Evolutionary conservation across 2,113 vertebrate species (phyloP).

Genomic region (Chitala chitala): DNA sequence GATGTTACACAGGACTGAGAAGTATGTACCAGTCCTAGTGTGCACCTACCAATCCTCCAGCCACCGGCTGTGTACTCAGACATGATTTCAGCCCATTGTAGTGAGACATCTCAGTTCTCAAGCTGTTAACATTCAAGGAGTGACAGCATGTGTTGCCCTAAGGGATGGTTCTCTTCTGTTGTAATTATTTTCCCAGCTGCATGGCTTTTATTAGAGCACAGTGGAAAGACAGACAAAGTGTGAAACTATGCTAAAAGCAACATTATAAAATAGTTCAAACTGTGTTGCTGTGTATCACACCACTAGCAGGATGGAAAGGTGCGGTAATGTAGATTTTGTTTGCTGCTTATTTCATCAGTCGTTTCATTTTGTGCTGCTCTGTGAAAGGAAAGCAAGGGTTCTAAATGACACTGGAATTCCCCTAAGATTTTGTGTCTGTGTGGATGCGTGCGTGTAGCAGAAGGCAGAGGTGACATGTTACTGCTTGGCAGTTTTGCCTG

Average conservation of each 20-base stretch:
- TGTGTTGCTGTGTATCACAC: background rate
- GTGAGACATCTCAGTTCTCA: background rate
- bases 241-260: background rate
- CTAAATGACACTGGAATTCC: background rate
- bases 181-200: background rate
- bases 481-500: background rate
- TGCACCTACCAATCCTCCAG: background rate
- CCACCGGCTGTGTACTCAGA: background rate
- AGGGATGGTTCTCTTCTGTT: background rate
- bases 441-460: background rate
- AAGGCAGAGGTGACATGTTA: background rate
- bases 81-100: background rate
- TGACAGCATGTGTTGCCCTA: background rate
- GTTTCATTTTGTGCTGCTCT: background rate
- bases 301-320: background rate
- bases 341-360: background rate
- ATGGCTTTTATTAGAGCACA: background rate
- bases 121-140: background rate
- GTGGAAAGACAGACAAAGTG: background rate
- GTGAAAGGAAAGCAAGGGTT: background rate
- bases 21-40: constrained; percentile 32
- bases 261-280: constrained; percentile 4
- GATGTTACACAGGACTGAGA: constrained; percentile 32
- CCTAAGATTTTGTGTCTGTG: background rate
- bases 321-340: background rate